These are phyloP conservation scores for Thomomys bottae DNA, from an alignment of 2,113 vertebrate genomes.

Conservation along the genomic window DNA sequence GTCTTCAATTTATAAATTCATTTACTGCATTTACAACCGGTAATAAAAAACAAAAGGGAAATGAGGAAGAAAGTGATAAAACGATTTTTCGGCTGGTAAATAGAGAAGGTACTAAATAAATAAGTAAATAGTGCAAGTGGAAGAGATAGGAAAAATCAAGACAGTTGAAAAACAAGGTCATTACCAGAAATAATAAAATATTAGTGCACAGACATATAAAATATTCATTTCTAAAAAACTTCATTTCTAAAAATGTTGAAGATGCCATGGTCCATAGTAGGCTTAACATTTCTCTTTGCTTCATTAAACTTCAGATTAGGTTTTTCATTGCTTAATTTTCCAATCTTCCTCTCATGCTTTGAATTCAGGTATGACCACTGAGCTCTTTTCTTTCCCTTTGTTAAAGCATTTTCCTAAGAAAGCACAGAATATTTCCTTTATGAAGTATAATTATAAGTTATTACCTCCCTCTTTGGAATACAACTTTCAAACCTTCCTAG, in stretches of 20 bases:
- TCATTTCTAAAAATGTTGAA: not conserved
- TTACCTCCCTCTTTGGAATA: not conserved
- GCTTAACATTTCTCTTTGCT: not conserved
- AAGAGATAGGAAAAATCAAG: not conserved
- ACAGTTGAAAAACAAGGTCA: not conserved
- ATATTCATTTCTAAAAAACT: not conserved
- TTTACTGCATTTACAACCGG: not conserved
- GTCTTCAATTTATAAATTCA: not conserved
- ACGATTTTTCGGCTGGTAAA: not conserved
- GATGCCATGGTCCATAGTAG: not conserved
- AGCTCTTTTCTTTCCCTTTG: not conserved
- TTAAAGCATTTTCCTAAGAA: not conserved
- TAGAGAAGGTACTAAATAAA: not conserved
- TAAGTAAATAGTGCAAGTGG: not conserved
- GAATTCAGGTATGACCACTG: not conserved
- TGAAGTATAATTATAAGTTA: not conserved
- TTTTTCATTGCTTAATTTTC: not conserved
- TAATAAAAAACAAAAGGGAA: not conserved
- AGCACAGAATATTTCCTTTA: not conserved
- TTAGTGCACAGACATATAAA: not conserved
- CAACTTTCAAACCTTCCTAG: not conserved
- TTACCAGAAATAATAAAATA: not conserved
- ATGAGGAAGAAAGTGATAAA: not conserved
- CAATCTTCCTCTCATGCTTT: not conserved
- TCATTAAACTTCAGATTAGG: not conserved